Evolutionary conservation across 35 echinoderm and acorn worm species (phyloP), one percentile per base, ranked within the genome.

Genomic region (Chiridota heheva): DNA sequence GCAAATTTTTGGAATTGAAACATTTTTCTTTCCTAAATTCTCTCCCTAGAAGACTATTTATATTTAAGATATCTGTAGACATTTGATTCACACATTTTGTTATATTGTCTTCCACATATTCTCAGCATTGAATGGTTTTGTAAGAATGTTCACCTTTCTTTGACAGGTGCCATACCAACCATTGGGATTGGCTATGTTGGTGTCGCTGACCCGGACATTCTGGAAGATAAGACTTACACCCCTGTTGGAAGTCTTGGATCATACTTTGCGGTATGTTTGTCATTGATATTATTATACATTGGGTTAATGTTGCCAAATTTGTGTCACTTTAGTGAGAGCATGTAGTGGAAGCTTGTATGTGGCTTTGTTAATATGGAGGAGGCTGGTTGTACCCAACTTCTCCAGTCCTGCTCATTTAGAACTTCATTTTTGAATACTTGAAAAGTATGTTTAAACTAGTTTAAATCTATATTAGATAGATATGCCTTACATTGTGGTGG

Each of bases 221-320:
- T 88, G 10, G 72, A 83, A 24, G 90, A 93, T 47, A 93, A 93
- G 90, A 93, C 78, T 15, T 93, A 93, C 69, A 61, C 44, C 24
- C 26, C 73, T 37, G n/a, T 48, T 38, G 61, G 28, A 38, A 75
- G 45, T 22, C 44, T 5, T 53, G 24, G 7, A 29, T 76, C 57
- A 1, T 68, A 72, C 39, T 83, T 93, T 35, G 36, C 37, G 63
- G 90, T 93, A 84, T 77, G 84, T 77, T 55, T 78, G 39, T 7
- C 17, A 24, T 31, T 31, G 7, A n/a, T 30, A n/a, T 30, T 31
- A 56, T 18, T 18, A 16, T 18, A 25, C 10, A 53, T 12, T n/a
- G n/a, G n/a, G n/a, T n/a, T n/a, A n/a, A n/a, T n/a, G n/a, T n/a
- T n/a, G n/a, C n/a, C n/a, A n/a, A n/a, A n/a, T n/a, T n/a, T n/a